Percentiles rank a stretch among this genome's conserved stretches.
phyloP scores from a whole-genome alignment of 92 coral and sea anemone species.

The Porites lobata region DNA sequence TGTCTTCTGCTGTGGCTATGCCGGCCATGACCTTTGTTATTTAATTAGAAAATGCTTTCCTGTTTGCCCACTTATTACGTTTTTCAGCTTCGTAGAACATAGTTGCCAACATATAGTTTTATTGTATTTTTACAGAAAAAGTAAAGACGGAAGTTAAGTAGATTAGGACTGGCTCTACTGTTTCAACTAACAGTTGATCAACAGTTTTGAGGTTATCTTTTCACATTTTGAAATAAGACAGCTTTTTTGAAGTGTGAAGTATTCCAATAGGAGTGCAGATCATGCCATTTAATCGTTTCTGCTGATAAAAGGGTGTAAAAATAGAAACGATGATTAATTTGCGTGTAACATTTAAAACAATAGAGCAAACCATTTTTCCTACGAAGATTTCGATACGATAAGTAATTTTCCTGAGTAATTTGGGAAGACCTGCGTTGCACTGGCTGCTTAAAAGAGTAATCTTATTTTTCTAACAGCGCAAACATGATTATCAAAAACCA shows the following conservation, averaged over 20 bases:
- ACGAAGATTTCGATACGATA: constrained; percentile 10
- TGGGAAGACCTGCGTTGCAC: too few relatives aligned
- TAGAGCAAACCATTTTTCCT: background rate
- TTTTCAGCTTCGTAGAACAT: background rate
- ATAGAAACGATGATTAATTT: constrained; percentile 12
- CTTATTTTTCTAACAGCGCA: too few relatives aligned
- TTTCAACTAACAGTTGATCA: background rate
- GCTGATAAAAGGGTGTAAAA: constrained; percentile 25
- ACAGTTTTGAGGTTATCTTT: constrained; percentile 13
- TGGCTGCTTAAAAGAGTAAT: too few relatives aligned
- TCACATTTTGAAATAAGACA: constrained; percentile 13
- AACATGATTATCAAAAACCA: too few relatives aligned
- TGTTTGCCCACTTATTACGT: background rate
- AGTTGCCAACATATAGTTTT: background rate
- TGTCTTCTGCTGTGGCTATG: background rate
- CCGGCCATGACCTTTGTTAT: background rate
- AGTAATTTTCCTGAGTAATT: background rate
- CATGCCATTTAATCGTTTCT: constrained; percentile 26
- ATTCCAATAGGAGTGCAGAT: constrained; percentile 24
- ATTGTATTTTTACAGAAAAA: background rate
- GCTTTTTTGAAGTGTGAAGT: constrained; percentile 31
- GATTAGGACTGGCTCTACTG: too few relatives aligned
- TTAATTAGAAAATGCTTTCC: constrained; percentile 19
- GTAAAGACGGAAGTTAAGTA: background rate
- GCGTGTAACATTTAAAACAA: constrained; percentile 16